Conservation (phyloP, 23 tunicate genomes). For the Diplosoma virens region DNA sequence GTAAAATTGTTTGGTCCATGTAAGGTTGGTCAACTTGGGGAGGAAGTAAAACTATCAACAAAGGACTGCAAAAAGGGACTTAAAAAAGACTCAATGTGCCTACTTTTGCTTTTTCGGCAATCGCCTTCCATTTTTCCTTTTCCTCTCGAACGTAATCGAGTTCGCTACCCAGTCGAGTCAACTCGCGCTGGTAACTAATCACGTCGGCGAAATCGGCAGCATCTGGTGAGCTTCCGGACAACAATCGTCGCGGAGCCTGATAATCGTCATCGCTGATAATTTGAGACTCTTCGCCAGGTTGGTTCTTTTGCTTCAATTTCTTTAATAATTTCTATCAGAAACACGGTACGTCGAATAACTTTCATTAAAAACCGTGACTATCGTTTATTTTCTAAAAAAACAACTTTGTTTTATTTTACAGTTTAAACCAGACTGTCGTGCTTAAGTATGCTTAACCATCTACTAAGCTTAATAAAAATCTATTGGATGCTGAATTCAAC, state of each 20-base stretch:
- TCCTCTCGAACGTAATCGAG: conserved; percentile 3
- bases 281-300: neutral
- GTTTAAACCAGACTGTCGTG: no score
- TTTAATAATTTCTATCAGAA: conserved; percentile 38
- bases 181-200: conserved; percentile 31
- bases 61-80: neutral
- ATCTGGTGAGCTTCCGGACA: conserved; percentile 39
- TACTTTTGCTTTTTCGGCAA: neutral
- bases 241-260: neutral
- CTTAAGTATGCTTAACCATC: no score
- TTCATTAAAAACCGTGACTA: no score
- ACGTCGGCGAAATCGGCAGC: conserved; percentile 44
- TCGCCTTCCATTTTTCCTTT: conserved; percentile 18
- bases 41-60: no score
- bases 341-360: no score
- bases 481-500: no score
- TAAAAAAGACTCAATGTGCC: neutral
- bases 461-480: no score
- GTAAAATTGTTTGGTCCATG: no score
- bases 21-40: no score
- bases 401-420: no score
- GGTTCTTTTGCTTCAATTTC: conserved; percentile 19
- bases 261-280: neutral
- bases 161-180: conserved; percentile 16
- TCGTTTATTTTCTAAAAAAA: no score